Base-by-base conservation (phyloP, 2,797 vertebrate genomes). In the Gobio occitaniae region DNA sequence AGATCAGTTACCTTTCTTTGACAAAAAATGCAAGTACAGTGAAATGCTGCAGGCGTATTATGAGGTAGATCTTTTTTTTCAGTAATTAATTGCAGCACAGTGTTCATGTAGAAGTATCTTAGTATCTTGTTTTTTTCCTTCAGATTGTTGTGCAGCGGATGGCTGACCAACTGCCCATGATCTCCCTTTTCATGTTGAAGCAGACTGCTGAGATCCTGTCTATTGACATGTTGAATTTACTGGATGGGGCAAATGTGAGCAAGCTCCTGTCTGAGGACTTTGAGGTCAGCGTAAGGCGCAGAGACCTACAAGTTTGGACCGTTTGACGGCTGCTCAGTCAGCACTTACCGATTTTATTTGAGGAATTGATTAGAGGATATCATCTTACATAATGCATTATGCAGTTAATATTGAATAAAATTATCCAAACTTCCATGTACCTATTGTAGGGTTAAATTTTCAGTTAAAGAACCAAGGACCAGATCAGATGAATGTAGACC, bases 141-240 rank as follows among this genome's bases (percentile, higher is more conserved):
- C 89, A 96, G 95, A 94, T 90, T 86, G 88, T 88, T 16, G 66
- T 86, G 13, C 89, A 83, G 16, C 92, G 93, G 36, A 89, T 96
- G 71, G 74, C 91, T 78, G 94, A 91, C 47, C 95, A 95, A 74
- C 84, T 96, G 32, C 95, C 95, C 3, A 89, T 95, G 89, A 92
- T 96, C 88, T 90, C 90, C 21, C 94, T 88, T 88, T 93, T 86
- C 83, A 21, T 93, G 16, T 88, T 96, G 29, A 79, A 88, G 16
- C 88, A 91, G 3, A 94, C 91, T 0, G 89, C 91, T 4, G 72
- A 89, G 1, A 12, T 71, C 0, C 80, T 96, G 50, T 88, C 93
- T 81, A 92, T 32, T 2, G 13, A 82, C 44, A 92, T 94, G 92
- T 38, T 96, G 36, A 90, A 91, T 3, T 92, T 96, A 41, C 29